Base-by-base conservation (phyloP, 2,797 vertebrate species). In the Otus scops region DNA sequence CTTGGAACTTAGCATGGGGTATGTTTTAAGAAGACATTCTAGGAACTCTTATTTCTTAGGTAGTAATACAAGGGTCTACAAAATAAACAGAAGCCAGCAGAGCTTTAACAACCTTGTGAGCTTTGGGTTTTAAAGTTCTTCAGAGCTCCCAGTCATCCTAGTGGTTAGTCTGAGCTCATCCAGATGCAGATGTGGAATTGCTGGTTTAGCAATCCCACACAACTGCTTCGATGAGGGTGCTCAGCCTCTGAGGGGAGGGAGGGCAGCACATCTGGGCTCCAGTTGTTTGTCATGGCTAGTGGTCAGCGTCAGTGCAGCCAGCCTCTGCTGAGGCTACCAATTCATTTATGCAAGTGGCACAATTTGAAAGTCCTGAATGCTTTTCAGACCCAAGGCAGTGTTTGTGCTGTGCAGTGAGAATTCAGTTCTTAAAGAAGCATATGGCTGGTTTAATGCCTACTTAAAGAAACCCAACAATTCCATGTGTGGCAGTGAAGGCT, bases 151-250 rank as follows among this genome's bases (percentile, higher is more conserved):
- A 24, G 16, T 79, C 17, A 16, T 28, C 27, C 13, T 45, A 32
- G 32, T 13, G 6, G 56, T 68, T 78, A 32, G 43, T 65, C 36
- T 36, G 84, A 78, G 61, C 39, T 87, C 22, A 10, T 63, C 65
- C 10, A 11, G 41, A 0, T 32, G 34, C 0, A 0, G 1, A 0
- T 9, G 19, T 69, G 68, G 68, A 61, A 34, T 48, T 65, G 30
- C 63, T 82, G 71, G 6, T 50, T 47, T 47, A 45, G 73, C 56
- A 26, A 57, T 41, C 36, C 36, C 45, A 13, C 16, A 34, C 14
- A 30, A 1, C 36, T 43, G 4, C 3, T 45, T 17, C 0, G 1
- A 4, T 53, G 70, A 45, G 64, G 12, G 15, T 45, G 36, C 50
- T 38, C 21, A 23, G 64, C 12, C 34, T 60, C 5, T 3, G 68